Base-by-base conservation (phyloP, 2,113 vertebrate species). In the Octodon degus region DNA sequence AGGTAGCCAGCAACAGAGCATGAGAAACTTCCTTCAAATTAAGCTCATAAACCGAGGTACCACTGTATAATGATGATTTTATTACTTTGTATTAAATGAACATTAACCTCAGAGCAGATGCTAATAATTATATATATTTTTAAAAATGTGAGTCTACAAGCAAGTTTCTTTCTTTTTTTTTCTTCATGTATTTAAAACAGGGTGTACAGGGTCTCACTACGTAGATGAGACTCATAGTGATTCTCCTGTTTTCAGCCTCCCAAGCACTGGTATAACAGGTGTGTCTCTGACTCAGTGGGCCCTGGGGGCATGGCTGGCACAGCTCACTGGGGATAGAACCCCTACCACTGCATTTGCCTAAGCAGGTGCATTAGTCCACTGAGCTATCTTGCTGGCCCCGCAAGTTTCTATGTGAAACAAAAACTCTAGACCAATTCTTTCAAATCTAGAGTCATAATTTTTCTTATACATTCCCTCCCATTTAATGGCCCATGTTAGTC, bases 381-480 rank as follows among this genome's bases (percentile, higher is more conserved):
- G 50, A 50, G 50, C 50, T 50, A 50, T 50, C 50, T 50, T 9
- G 50, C 50, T 6, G 10, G 50, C 50, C 8, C 50, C 11, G 34
- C 50, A 89, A 60, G 81, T 60, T 91, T 83, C 74, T 83, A 11
- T 90, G 34, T 60, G 22, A 91, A 50, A 77, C 19, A 86, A 93
- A 93, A 92, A 1, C 0, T 70, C n/a, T 63, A 34, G 37, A 76
- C 63, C 7, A 67, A 81, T n/a, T 84, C 24, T 76, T 93, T 86
- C 22, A 86, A 84, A 94, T 32, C 16, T 43, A 79, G 11, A 70
- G 17, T 87, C 11, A 9, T 62, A 77, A 34, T 77, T 90, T 91
- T 95, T 86, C 40, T 90, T 80, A 20, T 53, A 25, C 50, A 2
- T 2, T 19, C 58, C 9, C n/a, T 27, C 68, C 30, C 12, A 62